Evolutionary conservation across 1,140 invertebrate genomes (phyloP), one percentile per base, ranked within the genome.

Genomic region (Pseudomyrmex concolor): DNA sequence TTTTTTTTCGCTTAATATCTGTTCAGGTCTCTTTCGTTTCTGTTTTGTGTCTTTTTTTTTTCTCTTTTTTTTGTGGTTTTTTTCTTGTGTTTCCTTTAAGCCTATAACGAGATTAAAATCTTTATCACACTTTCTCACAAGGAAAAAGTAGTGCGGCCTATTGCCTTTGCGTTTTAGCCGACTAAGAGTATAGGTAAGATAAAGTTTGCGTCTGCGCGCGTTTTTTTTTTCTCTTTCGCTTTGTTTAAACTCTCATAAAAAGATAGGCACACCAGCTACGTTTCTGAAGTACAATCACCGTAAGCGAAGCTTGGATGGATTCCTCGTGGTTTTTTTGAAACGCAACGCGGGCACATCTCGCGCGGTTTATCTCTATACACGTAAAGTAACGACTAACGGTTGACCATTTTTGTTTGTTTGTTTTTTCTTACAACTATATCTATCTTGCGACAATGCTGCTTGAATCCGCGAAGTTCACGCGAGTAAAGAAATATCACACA

Each of bases 231-330:
- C 13, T 34, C 60, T 66, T 57, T 48, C 51, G 50, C 22, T 78
- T 34, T 78, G 45, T 67, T 85, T 70, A 22, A 72, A 64, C 43
- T 84, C 63, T 86, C 72, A 78, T 85, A 89, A 89, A 92, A 88
- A 87, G 90, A 93, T 89, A 89, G 91, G 89, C 91, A 90, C 91
- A 91, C 90, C 88, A 85, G 89, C 91, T 91, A 91, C 90, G 88
- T 89, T 84, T 78, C 90, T 93, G 92, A 93, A 93, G 90, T 93
- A 92, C 92, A 93, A 93, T 93, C 91, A 93, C 90, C 93, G 91
- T 93, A 92, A 94, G 91, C 92, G 91, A 93, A 93, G 91, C 92
- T 92, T 93, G 92, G 92, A 93, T 94, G 92, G 92, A 94, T 92
- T 93, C 90, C 83, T 91, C 90, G 91, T 93, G 89, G 86, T 89